Evolutionary conservation across 1,140 invertebrate species (phyloP).

Genomic region (Orchesella cincta): DNA sequence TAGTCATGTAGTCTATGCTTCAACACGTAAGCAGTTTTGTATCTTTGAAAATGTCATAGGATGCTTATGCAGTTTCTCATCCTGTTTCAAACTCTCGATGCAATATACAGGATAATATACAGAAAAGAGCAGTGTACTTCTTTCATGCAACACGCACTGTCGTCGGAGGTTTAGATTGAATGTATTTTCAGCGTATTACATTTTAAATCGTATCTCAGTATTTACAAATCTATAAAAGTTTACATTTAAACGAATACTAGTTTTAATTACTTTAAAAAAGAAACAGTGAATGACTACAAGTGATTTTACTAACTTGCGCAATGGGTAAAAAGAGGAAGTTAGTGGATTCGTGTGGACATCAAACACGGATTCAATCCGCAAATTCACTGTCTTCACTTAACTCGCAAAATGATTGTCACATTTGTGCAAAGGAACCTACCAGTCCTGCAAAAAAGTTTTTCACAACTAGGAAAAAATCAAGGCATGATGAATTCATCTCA

Average conservation of each 20-base stretch:
- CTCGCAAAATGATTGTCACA: not conserved
- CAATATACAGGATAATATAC: not conserved
- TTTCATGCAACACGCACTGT: not conserved
- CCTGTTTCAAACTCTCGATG: not conserved
- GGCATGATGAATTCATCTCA: not conserved
- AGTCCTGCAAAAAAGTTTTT: slow-evolving; percentile 40
- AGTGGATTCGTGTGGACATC: slow-evolving; percentile 91
- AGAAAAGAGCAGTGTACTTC: not conserved
- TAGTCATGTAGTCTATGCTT: too few species aligned
- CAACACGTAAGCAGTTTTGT: too few species aligned
- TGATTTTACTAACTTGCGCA: slow-evolving; percentile 91
- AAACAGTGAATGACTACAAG: too few species aligned
- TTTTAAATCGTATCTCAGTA: not conserved
- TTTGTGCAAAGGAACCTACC: slow-evolving; percentile 52
- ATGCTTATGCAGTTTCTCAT: not conserved
- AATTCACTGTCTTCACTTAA: slow-evolving; percentile 84
- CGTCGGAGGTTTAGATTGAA: not conserved
- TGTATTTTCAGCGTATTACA: not conserved
- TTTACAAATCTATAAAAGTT: too few species aligned
- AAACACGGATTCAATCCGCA: slow-evolving; percentile 88
- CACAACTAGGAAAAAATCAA: slow-evolving; percentile 16
- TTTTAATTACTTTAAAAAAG: too few species aligned
- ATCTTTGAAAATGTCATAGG: not conserved
- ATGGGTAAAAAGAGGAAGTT: slow-evolving; percentile 90
- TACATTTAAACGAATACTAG: too few species aligned